Percentiles rank a stretch among this genome's conserved stretches.
Conservation (phyloP, 2,113 vertebrate species). For the Mesoclemmys tuberculata region DNA sequence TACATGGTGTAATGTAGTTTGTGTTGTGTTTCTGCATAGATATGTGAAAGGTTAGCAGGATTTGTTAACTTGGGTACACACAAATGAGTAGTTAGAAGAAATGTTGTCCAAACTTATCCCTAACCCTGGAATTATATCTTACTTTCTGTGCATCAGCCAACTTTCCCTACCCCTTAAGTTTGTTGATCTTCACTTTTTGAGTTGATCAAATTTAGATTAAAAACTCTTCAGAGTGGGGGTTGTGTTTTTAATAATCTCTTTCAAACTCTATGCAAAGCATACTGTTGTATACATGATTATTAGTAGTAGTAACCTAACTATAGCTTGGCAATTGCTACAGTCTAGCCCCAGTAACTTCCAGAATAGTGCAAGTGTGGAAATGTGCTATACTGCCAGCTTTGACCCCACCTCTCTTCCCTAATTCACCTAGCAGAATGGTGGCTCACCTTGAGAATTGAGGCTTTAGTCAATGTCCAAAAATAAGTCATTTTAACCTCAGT, state of each 20-base stretch:
- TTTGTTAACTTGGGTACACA: not conserved
- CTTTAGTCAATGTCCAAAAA: not conserved
- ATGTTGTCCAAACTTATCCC: not conserved
- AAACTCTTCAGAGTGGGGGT: not conserved
- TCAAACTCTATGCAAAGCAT: not conserved
- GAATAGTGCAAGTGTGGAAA: not conserved
- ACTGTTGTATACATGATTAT: not conserved
- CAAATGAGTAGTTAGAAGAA: not conserved
- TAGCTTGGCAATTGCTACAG: not conserved
- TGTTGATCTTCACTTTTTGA: not conserved
- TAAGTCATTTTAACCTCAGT: not conserved
- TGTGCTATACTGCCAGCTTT: not conserved
- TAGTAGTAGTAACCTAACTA: not conserved
- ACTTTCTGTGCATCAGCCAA: not conserved
- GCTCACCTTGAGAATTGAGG: not conserved
- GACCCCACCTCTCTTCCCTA: not conserved
- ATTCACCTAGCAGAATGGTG: not conserved
- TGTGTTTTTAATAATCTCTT: not conserved
- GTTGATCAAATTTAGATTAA: not conserved
- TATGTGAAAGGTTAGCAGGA: not conserved
- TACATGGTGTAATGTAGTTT: not conserved
- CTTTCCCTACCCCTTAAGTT: not conserved
- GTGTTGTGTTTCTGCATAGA: not conserved
- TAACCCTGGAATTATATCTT: not conserved
- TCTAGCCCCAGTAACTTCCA: not conserved